These are phyloP conservation scores for Loxodonta africana DNA, from an alignment of 2,113 vertebrate species.

Conservation along the genomic window DNA sequence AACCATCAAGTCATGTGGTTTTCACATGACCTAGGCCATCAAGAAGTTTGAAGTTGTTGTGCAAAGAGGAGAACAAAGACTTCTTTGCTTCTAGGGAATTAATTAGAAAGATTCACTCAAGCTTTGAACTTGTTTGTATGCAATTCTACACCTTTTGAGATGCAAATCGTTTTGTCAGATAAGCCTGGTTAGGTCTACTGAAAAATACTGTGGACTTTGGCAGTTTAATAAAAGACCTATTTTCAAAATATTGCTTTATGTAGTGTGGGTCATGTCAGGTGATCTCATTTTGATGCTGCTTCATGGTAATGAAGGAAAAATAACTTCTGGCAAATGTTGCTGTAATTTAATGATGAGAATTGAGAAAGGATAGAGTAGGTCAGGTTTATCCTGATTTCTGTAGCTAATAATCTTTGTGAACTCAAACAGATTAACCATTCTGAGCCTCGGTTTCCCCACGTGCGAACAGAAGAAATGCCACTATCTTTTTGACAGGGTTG, in stretches of 20 bases:
- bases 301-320: constrained; percentile 42
- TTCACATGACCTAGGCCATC: constrained; percentile 52
- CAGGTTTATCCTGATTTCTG: background rate
- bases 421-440: constrained; percentile 9
- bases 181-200: constrained; percentile 1
- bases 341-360: constrained; percentile 9
- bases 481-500: constrained; percentile 2
- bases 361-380: background rate
- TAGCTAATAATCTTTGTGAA: constrained; percentile 44
- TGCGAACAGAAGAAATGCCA: constrained; percentile 21
- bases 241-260: constrained; percentile 63
- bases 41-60: constrained; percentile 59
- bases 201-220: constrained; percentile 26
- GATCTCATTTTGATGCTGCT: constrained; percentile 54
- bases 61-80: constrained; percentile 62
- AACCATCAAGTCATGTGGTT: constrained; percentile 18
- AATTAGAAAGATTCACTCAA: constrained; percentile 49
- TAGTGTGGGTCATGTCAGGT: constrained; percentile 11
- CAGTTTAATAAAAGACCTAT: constrained; percentile 65
- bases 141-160: constrained; percentile 62
- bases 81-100: constrained; percentile 53
- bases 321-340: constrained; percentile 36
- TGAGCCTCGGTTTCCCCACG: background rate
- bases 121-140: constrained; percentile 61
- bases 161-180: constrained; percentile 62